These are phyloP conservation scores for Stegodyphus mimosarum DNA, from an alignment of 1,140 invertebrate species.

Conservation along the genomic window DNA sequence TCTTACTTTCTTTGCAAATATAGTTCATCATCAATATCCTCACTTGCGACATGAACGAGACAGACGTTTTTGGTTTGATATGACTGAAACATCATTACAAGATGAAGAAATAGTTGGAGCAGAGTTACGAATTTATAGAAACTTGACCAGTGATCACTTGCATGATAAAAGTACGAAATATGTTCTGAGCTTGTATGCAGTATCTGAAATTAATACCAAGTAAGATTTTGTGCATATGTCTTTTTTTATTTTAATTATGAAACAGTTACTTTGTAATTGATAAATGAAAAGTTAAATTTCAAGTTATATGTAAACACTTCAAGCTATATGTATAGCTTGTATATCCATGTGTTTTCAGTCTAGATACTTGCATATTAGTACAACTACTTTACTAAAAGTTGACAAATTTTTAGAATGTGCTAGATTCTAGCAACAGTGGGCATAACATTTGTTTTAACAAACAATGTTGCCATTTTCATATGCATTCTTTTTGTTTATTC, in stretches of 20 bases:
- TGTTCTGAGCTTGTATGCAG: conserved; percentile 28
- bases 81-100: conserved; percentile 79
- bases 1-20: conserved; percentile 3
- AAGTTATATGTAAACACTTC: too few relatives aligned
- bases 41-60: conserved; percentile 81
- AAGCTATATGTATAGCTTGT: too few relatives aligned
- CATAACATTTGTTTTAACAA: too few relatives aligned
- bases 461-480: too few relatives aligned
- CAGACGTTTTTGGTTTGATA: conserved; percentile 90
- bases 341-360: too few relatives aligned
- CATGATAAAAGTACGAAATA: conserved; percentile 10
- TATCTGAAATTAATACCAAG: conserved; percentile 15
- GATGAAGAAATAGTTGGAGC: conserved; percentile 84
- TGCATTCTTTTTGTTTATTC: too few relatives aligned
- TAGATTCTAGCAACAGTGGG: too few relatives aligned
- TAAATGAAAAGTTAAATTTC: too few relatives aligned
- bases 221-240: not conserved
- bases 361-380: too few relatives aligned
- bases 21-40: conserved; percentile 62
- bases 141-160: conserved; percentile 59
- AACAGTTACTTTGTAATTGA: too few relatives aligned
- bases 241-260: not conserved
- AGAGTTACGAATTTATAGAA: conserved; percentile 85
- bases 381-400: too few relatives aligned
- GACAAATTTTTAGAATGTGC: too few relatives aligned